Percentiles rank a stretch among this genome's conserved stretches.
Conservation (phyloP, 2,113 vertebrate species). For the Acanthisitta chloris region DNA sequence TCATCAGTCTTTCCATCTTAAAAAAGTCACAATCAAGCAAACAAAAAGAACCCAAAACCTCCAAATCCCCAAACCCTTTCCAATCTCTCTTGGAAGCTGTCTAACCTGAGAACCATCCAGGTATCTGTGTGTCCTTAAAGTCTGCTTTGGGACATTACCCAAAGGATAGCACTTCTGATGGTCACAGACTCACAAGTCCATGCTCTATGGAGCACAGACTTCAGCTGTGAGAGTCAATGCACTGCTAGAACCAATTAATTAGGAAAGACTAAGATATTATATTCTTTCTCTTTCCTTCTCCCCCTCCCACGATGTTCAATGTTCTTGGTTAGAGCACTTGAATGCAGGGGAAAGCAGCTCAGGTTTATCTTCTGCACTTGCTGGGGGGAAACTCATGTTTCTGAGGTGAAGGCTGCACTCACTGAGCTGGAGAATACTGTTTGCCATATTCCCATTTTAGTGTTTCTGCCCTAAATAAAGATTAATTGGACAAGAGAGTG, state of each 20-base stretch:
- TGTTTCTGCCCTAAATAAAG: neutral
- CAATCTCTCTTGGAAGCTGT: neutral
- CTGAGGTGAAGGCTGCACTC: neutral
- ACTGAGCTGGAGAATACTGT: neutral
- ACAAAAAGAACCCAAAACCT: neutral
- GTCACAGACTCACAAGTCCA: neutral
- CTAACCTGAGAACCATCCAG: neutral
- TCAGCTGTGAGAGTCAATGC: neutral
- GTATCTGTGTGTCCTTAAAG: neutral
- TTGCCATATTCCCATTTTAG: neutral
- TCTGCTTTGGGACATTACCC: neutral
- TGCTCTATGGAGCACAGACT: neutral
- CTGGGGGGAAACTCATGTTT: neutral
- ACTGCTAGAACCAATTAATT: neutral
- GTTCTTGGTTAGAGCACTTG: neutral
- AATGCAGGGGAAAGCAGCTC: neutral
- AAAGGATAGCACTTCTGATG: neutral
- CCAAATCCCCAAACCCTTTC: neutral
- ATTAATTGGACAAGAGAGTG: neutral
- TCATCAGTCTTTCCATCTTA: neutral
- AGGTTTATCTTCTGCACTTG: neutral
- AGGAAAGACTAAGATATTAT: neutral
- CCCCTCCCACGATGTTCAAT: too few species aligned
- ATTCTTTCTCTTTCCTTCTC: neutral
- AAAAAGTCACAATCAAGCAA: neutral